Conservation (phyloP, 1,140 invertebrate genomes). For the Hylyphantes graminicola region DNA sequence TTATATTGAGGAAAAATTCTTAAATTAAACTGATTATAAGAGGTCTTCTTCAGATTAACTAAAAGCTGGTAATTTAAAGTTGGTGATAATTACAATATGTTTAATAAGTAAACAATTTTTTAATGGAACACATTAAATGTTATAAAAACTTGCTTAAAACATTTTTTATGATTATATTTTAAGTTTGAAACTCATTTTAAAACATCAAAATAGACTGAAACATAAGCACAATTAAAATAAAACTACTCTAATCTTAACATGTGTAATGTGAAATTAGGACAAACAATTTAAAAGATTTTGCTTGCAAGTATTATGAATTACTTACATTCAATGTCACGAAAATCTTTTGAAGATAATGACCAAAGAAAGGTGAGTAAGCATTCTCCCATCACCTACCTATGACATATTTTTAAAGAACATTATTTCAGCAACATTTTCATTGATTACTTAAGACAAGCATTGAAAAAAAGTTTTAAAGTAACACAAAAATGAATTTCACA, state of each 20-base stretch:
- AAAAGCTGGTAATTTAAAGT: not conserved
- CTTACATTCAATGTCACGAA: slow-evolving; percentile 85
- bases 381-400: slow-evolving; percentile 75
- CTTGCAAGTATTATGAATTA: not conserved
- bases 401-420: slow-evolving; percentile 18
- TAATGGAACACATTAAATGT: not conserved
- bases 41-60: not conserved
- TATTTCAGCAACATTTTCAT: no score
- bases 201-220: not conserved
- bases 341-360: slow-evolving; percentile 83
- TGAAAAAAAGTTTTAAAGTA: no score
- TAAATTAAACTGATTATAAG: not conserved
- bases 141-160: not conserved
- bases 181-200: not conserved
- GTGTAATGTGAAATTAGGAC: no score
- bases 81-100: not conserved
- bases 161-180: not conserved
- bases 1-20: not conserved
- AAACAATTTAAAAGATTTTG: not conserved
- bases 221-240: not conserved
- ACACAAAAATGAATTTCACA: no score
- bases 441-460: no score
- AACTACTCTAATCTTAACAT: not conserved
- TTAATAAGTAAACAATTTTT: not conserved
- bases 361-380: slow-evolving; percentile 83